Evolutionary conservation across 2,797 vertebrate genomes (phyloP).

Genomic region (Lophura swinhoii): DNA sequence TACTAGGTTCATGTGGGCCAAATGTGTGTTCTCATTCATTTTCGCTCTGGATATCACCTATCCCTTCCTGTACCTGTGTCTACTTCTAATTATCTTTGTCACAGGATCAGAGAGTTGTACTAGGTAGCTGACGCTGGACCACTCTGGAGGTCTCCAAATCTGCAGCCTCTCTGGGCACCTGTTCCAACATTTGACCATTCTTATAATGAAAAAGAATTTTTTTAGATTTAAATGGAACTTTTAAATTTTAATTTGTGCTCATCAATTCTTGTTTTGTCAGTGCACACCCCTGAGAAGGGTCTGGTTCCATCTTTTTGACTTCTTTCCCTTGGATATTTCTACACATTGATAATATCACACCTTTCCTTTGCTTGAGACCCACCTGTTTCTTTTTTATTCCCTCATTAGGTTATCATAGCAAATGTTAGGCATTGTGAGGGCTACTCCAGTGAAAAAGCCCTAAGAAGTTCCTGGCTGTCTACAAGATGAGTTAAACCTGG

Average conservation of each 20-base stretch:
- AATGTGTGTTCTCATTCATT: background rate
- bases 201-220: background rate
- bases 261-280: background rate
- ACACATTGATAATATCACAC: background rate
- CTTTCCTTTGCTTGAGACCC: background rate
- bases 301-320: background rate
- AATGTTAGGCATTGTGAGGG: background rate
- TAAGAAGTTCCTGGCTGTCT: background rate
- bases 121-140: background rate
- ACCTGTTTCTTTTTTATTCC: background rate
- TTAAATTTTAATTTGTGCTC: background rate
- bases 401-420: background rate
- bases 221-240: background rate
- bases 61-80: background rate
- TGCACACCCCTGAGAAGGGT: background rate
- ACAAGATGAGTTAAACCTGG: background rate
- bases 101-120: background rate
- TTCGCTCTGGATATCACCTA: background rate
- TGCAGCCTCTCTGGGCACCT: background rate
- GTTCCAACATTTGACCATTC: background rate
- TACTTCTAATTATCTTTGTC: background rate
- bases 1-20: too few relatives aligned
- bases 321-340: background rate
- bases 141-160: background rate
- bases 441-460: background rate